phyloP scores from a whole-genome alignment of 2,113 vertebrate genomes.

The Anser brachyrhynchus region DNA sequence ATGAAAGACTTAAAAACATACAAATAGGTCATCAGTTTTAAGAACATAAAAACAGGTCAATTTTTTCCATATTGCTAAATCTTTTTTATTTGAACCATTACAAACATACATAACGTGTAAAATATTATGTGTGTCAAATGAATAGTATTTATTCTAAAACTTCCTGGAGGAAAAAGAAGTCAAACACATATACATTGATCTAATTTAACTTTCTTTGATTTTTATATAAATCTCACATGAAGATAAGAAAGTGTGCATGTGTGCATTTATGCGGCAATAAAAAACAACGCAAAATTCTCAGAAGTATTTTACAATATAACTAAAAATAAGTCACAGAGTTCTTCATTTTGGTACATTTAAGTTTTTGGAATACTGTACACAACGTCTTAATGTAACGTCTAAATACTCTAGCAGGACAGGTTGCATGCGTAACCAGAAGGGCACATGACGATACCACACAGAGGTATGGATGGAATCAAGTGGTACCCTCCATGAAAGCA shows the following conservation, averaged over 20 bases:
- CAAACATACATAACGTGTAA: background rate
- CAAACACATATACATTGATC: background rate
- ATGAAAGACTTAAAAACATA: background rate
- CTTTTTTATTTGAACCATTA: background rate
- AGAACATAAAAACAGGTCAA: background rate
- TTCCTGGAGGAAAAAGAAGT: background rate
- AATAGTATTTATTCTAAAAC: background rate
- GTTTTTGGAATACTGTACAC: background rate
- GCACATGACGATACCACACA: rapidly evolving
- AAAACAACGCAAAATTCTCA: background rate
- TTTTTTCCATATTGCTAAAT: background rate
- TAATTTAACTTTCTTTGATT: background rate
- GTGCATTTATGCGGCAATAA: background rate
- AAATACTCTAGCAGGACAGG: background rate
- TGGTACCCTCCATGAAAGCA: background rate
- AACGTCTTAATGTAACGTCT: background rate
- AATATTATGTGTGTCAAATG: background rate
- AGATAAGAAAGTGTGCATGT: rapidly evolving
- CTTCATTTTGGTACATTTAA: background rate
- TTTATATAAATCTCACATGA: background rate
- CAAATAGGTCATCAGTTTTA: background rate
- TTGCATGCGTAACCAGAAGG: background rate
- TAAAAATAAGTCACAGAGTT: background rate
- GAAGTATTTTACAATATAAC: background rate
- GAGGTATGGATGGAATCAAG: background rate